Percentiles rank a stretch among this genome's conserved stretches.
Conservation (phyloP, 1,140 invertebrate species). For the Formica selysi region DNA sequence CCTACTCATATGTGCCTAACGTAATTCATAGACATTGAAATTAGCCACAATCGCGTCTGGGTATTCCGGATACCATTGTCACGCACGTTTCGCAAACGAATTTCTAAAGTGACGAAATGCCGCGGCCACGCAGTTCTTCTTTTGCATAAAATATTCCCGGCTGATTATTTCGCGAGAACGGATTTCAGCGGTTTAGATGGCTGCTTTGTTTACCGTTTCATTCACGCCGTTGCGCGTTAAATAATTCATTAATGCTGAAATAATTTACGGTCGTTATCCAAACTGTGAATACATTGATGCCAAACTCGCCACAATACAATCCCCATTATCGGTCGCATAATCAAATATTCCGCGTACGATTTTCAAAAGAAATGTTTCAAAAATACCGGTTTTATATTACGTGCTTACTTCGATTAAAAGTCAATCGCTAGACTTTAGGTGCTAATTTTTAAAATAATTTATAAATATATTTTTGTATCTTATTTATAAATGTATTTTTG, state of each 20-base stretch:
- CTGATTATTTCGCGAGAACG: constrained; percentile 47
- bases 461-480: neutral
- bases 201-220: constrained; percentile 45
- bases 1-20: neutral
- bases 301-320: constrained; percentile 39
- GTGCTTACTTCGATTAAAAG: neutral
- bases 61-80: constrained; percentile 18
- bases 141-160: constrained; percentile 53
- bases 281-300: neutral
- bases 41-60: constrained; percentile 3
- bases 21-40: constrained; percentile 30
- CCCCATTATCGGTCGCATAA: constrained; percentile 30
- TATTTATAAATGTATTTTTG: neutral
- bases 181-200: constrained; percentile 46
- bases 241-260: constrained; percentile 55
- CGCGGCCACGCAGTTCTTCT: neutral
- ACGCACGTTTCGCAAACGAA: constrained; percentile 19
- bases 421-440: neutral
- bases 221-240: constrained; percentile 47
- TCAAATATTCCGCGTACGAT: constrained; percentile 17
- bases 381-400: neutral
- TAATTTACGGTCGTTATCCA: constrained; percentile 55
- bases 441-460: constrained; percentile 2
- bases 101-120: constrained; percentile 47
- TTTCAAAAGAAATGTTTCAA: neutral